phyloP scores from a whole-genome alignment of 2,113 vertebrate genomes.

The Caretta caretta region DNA sequence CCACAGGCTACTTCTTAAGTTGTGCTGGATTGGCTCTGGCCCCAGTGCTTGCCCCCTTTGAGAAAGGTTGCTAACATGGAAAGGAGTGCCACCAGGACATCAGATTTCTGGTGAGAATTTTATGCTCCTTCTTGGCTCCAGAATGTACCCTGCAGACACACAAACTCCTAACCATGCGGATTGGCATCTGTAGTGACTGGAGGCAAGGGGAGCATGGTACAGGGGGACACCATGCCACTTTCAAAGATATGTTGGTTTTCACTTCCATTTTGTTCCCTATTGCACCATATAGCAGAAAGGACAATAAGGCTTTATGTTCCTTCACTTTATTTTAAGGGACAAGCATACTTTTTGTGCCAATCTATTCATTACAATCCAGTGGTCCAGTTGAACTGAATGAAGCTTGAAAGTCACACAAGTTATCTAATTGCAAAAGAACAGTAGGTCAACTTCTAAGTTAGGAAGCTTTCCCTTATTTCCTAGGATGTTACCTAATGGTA shows the following conservation, averaged over 20 bases:
- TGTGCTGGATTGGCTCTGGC: too few species aligned
- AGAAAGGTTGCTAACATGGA: not conserved
- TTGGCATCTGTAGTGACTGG: not conserved
- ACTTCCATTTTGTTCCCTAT: not conserved
- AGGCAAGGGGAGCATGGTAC: constrained; percentile 20
- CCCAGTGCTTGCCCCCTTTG: not conserved
- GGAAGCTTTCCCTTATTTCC: not conserved
- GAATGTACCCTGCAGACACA: not conserved
- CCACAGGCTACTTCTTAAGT: constrained; percentile 6
- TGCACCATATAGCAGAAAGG: not conserved
- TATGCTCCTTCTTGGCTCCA: not conserved
- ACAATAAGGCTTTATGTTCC: not conserved
- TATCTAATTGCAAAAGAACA: not conserved
- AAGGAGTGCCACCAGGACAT: not conserved
- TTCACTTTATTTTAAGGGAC: not conserved
- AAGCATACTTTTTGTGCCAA: not conserved
- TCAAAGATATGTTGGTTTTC: not conserved
- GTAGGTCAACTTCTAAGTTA: not conserved
- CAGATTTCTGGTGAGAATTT: not conserved
- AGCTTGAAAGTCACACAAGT: not conserved
- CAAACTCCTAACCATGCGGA: not conserved
- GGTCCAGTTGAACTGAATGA: not conserved
- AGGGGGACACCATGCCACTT: not conserved
- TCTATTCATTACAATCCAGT: not conserved
- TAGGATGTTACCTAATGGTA: not conserved